Evolutionary conservation across 2,113 vertebrate species (phyloP).

Genomic region (Scomber scombrus): DNA sequence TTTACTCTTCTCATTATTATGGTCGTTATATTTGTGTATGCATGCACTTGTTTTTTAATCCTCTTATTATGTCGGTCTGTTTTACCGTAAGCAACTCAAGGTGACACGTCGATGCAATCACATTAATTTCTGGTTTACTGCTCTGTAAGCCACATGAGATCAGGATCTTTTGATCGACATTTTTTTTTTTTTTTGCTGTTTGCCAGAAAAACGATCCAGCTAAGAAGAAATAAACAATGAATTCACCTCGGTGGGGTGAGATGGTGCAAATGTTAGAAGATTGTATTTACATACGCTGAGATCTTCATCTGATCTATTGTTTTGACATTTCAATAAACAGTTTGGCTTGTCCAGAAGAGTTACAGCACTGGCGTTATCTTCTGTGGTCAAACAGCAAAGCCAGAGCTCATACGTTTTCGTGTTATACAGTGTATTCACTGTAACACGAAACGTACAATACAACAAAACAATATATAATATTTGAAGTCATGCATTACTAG

Average conservation of each 20-base stretch:
- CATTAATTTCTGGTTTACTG: slow-evolving; percentile 54
- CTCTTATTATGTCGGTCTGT: slow-evolving; percentile 4
- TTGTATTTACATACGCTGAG: slow-evolving; percentile 49
- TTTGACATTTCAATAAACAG: slow-evolving; percentile 64
- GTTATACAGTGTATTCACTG: slow-evolving; percentile 36
- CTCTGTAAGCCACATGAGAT: slow-evolving; percentile 13
- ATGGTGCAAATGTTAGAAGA: slow-evolving; percentile 27
- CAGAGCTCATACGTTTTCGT: slow-evolving; percentile 24
- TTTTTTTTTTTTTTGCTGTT: not conserved
- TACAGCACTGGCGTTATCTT: slow-evolving; percentile 34
- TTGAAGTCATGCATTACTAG: not conserved
- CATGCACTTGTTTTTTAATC: slow-evolving; percentile 24
- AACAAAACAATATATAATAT: not conserved
- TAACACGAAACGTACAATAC: slow-evolving; percentile 11
- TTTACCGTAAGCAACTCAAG: slow-evolving; percentile 10
- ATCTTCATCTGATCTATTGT: slow-evolving; percentile 58
- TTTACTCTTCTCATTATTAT: slow-evolving; percentile 35
- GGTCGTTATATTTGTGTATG: slow-evolving; percentile 32
- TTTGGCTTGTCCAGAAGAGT: slow-evolving; percentile 44
- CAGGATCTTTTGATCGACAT: slow-evolving; percentile 19
- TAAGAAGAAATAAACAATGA: slow-evolving; percentile 50
- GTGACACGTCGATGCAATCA: slow-evolving; percentile 47
- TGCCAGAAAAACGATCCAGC: slow-evolving; percentile 22
- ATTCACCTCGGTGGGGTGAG: slow-evolving; percentile 38
- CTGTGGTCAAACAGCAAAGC: slow-evolving; percentile 25